Evolutionary conservation across 2,888 invertebrate genomes (phyloP).

Genomic region (Drosophila gaucha): DNA sequence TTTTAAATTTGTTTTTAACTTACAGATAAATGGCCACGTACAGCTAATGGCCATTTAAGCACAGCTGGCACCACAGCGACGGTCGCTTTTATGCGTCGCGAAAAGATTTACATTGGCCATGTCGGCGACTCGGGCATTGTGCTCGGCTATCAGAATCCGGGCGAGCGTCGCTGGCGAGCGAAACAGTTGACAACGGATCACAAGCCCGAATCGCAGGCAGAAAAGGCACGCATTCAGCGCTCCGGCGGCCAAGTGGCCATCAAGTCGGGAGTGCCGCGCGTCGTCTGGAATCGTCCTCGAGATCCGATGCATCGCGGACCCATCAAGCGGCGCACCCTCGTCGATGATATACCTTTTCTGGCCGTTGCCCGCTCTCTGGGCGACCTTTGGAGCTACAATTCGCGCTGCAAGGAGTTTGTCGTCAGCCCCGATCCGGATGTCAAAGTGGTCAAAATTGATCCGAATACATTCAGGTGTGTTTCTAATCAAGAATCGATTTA

Average conservation of each 20-base stretch:
- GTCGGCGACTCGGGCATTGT: constrained; percentile 99
- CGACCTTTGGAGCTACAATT: constrained; percentile 99
- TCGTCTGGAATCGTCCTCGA: constrained; percentile 98
- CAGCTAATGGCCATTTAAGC: constrained; percentile 96
- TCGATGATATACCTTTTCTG: constrained; percentile 97
- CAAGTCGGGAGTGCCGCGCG: constrained; percentile 95
- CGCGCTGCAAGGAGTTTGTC: constrained; percentile 94
- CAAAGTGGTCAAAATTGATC: constrained; percentile 92
- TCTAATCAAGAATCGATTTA: too few species aligned
- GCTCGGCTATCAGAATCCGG: constrained; percentile 91
- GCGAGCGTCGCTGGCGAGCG: constrained; percentile 90
- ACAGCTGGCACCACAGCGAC: constrained; percentile 99
- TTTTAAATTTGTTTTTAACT: not conserved
- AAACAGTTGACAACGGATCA: constrained; percentile 95
- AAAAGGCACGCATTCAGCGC: constrained; percentile 92
- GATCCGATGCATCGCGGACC: constrained; percentile 90
- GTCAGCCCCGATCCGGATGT: constrained; percentile 99
- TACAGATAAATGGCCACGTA: constrained; percentile 95
- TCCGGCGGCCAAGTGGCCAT: constrained; percentile 91
- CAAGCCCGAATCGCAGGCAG: constrained; percentile 95
- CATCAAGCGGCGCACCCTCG: constrained; percentile 94
- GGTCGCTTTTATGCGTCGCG: constrained; percentile 95
- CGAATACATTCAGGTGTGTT: constrained; percentile 88
- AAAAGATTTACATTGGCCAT: constrained; percentile 98
- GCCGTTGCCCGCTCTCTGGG: constrained; percentile 98